These are phyloP conservation scores for Axea sp. DNA, from an alignment of 2,888 invertebrate genomes.

Conservation along the genomic window DNA sequence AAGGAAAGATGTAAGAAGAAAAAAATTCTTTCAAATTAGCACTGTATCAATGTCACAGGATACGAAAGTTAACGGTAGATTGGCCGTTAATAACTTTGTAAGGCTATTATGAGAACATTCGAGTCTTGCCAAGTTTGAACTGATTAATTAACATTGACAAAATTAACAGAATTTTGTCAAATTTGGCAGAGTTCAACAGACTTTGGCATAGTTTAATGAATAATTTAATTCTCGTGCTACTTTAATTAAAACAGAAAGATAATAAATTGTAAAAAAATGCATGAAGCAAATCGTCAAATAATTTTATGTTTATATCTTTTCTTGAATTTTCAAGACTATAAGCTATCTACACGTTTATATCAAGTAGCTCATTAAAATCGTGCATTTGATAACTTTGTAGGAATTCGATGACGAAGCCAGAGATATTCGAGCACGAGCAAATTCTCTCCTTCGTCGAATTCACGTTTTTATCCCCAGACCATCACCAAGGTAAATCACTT, in stretches of 20 bases:
- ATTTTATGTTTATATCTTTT: too few species aligned
- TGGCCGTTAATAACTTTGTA: slow-evolving; percentile 11
- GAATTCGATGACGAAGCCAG: slow-evolving; percentile 91
- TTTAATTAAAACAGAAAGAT: too few species aligned
- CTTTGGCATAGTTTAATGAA: slow-evolving; percentile 8
- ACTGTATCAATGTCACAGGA: too few species aligned
- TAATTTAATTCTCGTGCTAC: too few species aligned
- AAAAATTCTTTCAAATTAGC: too few species aligned
- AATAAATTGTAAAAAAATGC: too few species aligned
- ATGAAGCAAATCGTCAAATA: too few species aligned
- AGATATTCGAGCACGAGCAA: slow-evolving; percentile 89
- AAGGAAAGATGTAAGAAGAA: neutral
- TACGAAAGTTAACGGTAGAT: slow-evolving; percentile 6
- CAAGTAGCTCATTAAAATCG: neutral
- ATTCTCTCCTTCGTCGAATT: slow-evolving; percentile 86
- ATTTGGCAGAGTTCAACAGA: slow-evolving; percentile 54
- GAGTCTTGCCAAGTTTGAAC: slow-evolving; percentile 25
- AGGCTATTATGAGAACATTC: slow-evolving; percentile 11
- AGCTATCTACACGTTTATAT: too few species aligned
- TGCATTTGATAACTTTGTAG: slow-evolving; percentile 80
- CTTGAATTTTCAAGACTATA: too few species aligned
- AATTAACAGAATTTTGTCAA: slow-evolving; percentile 10
- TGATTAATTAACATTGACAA: too few species aligned
- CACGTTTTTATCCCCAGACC: slow-evolving; percentile 88
- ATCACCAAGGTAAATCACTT: slow-evolving; percentile 81